These are phyloP conservation scores for Cheiracanthium punctorium DNA, from an alignment of 2,888 invertebrate genomes.

Conservation along the genomic window DNA sequence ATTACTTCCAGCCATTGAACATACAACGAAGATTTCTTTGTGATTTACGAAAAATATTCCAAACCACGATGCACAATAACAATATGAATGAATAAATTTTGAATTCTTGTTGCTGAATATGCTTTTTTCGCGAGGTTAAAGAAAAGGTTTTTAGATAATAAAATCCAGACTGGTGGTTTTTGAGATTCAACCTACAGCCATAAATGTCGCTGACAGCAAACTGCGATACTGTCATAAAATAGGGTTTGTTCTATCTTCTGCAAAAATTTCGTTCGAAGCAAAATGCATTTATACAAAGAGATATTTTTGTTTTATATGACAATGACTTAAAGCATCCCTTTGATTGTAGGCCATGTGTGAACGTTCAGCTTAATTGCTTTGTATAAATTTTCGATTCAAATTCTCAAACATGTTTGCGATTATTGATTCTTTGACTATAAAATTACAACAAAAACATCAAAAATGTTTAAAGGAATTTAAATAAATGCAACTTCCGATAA, in stretches of 20 bases:
- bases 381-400: too few relatives aligned
- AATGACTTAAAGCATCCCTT: too few relatives aligned
- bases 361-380: too few relatives aligned
- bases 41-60: slow-evolving; percentile 10
- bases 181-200: background rate
- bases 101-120: background rate
- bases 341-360: too few relatives aligned
- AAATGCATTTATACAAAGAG: background rate
- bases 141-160: slow-evolving; percentile 7
- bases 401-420: too few relatives aligned
- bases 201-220: slow-evolving; percentile 39
- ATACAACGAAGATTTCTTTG: background rate
- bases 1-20: background rate
- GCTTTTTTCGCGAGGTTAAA: background rate
- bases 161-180: slow-evolving; percentile 18
- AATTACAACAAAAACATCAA: too few relatives aligned
- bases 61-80: background rate
- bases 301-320: too few relatives aligned
- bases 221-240: slow-evolving; percentile 42
- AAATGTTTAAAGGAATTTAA: too few relatives aligned
- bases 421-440: too few relatives aligned
- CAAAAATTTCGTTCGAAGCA: background rate
- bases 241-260: background rate
- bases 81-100: background rate
- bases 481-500: too few relatives aligned